These are phyloP conservation scores for Chaetodon auriga DNA, from an alignment of 2,113 vertebrate genomes.

Conservation along the genomic window DNA sequence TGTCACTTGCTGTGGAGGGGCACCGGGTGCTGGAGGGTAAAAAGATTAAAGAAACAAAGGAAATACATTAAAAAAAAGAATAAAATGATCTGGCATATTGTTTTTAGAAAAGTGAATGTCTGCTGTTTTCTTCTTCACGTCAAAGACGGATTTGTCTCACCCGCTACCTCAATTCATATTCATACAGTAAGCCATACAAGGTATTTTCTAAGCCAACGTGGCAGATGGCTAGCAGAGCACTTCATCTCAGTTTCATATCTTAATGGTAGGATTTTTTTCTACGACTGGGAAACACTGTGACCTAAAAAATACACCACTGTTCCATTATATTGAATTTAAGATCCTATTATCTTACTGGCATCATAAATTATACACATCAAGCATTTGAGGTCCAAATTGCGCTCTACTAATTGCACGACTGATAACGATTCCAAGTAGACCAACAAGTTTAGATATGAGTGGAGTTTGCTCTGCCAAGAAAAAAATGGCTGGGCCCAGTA, in stretches of 20 bases:
- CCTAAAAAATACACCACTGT: slow-evolving; percentile 9
- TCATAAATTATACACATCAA: slow-evolving; percentile 29
- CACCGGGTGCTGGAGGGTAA: slow-evolving; percentile 91
- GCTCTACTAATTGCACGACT: slow-evolving; percentile 43
- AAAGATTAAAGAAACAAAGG: slow-evolving; percentile 44
- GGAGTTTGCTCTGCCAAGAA: slow-evolving; percentile 44
- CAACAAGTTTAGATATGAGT: slow-evolving; percentile 42
- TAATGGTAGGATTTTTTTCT: slow-evolving; percentile 23
- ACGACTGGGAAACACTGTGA: slow-evolving; percentile 19
- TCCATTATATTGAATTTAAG: slow-evolving; percentile 16
- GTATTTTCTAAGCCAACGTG: slow-evolving; percentile 43
- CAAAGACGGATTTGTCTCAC: slow-evolving; percentile 48
- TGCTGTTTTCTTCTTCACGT: slow-evolving; percentile 33
- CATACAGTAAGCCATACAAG: slow-evolving; percentile 48
- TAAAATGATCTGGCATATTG: neutral
- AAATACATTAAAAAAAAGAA: slow-evolving; percentile 38
- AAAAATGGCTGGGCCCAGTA: slow-evolving; percentile 36
- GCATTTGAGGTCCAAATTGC: slow-evolving; percentile 31
- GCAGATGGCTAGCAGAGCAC: slow-evolving; percentile 61
- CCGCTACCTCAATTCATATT: slow-evolving; percentile 56
- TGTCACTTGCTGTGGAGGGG: slow-evolving; percentile 96
- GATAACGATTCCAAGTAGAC: slow-evolving; percentile 45
- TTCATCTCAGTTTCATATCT: slow-evolving; percentile 59
- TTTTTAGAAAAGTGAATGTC: slow-evolving; percentile 4
- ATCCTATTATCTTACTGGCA: slow-evolving; percentile 53